Evolutionary conservation across 2,113 vertebrate genomes (phyloP).

Genomic region (Syrrhaptes paradoxus): DNA sequence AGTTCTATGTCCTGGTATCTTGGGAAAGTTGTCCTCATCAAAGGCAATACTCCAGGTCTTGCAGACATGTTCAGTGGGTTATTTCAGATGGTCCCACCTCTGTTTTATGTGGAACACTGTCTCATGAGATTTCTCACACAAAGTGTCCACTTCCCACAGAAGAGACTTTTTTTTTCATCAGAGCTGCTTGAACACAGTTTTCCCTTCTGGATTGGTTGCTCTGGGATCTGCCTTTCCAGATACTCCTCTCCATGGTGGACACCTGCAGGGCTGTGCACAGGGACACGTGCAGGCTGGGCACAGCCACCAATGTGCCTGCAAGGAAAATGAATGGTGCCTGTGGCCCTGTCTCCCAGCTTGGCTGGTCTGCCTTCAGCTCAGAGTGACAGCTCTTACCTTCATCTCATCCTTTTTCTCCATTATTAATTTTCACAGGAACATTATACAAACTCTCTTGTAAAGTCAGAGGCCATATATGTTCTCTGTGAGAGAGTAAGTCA

Average conservation of each 20-base stretch:
- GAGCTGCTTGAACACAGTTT: background rate
- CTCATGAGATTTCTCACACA: background rate
- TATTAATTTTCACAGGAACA: background rate
- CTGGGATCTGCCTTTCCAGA: background rate
- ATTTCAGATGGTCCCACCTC: background rate
- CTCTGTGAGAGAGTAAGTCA: background rate
- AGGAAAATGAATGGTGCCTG: background rate
- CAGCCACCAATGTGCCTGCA: background rate
- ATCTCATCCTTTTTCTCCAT: background rate
- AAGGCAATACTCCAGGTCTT: background rate
- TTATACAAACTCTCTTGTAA: background rate
- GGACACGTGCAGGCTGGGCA: accelerated
- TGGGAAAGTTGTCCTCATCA: background rate
- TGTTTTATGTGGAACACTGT: background rate
- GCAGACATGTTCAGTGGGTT: background rate
- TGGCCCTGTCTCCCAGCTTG: background rate
- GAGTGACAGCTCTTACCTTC: background rate
- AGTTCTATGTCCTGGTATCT: background rate
- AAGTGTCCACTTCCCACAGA: background rate
- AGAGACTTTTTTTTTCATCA: background rate
- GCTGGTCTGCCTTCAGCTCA: background rate
- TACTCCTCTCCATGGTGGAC: background rate
- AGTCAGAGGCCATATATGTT: background rate
- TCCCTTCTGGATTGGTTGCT: background rate
- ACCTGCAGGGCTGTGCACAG: background rate